Conservation (phyloP, 2,888 invertebrate species). For the Sialis lutaria region DNA sequence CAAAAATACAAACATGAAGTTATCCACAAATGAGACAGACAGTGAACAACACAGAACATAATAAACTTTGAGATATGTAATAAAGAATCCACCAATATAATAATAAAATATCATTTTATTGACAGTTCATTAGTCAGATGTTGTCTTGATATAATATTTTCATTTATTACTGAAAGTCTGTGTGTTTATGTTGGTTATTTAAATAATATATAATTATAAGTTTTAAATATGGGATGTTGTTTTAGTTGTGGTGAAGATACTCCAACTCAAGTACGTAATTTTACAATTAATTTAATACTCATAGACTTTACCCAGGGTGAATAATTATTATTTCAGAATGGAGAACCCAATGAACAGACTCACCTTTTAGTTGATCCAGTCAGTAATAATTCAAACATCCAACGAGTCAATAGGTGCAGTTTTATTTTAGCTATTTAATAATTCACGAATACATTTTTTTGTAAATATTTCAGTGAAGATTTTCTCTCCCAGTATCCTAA, state of each 20-base stretch:
- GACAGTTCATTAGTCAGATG: no score
- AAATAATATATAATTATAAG: not conserved
- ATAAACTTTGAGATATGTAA: no score
- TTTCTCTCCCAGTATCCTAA: constrained; percentile 40
- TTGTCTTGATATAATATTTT: no score
- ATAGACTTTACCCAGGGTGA: not conserved
- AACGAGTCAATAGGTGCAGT: constrained; percentile 41
- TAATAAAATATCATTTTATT: no score
- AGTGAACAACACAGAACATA: no score
- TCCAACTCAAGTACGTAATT: constrained; percentile 41
- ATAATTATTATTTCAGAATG: constrained; percentile 23
- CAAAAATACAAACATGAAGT: no score
- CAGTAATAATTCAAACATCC: constrained; percentile 53
- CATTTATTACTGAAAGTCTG: no score
- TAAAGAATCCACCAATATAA: no score
- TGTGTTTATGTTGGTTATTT: not conserved
- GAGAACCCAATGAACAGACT: constrained; percentile 57
- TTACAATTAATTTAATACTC: constrained; percentile 1
- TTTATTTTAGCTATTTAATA: constrained; percentile 1
- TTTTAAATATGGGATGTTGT: constrained; percentile 42
- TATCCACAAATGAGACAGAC: no score
- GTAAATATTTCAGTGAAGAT: constrained; percentile 37
- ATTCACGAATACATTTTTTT: not conserved
- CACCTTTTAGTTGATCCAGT: constrained; percentile 63
- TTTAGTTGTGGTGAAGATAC: constrained; percentile 55